A percentile compares a stretch with the other conserved stretches of the same genome.
These are phyloP conservation scores for Drosophila pegasa DNA, from an alignment of 2,888 invertebrate genomes.

Conservation along the genomic window DNA sequence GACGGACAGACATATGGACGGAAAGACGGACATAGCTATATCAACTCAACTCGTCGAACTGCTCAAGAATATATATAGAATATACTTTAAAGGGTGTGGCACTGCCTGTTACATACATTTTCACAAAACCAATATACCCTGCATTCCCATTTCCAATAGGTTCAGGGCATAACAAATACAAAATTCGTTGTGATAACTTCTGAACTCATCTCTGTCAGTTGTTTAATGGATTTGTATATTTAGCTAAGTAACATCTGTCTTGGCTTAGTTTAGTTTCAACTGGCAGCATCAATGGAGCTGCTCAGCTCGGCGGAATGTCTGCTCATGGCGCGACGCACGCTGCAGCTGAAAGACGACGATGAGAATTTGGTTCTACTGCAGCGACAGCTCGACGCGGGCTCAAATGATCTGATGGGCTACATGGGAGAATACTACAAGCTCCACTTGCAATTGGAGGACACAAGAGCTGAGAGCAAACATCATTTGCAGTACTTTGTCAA, in stretches of 20 bases:
- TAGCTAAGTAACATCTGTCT: neutral
- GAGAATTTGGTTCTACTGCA: constrained; percentile 47
- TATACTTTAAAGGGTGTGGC: no score
- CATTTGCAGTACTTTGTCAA: constrained; percentile 76
- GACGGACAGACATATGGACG: no score
- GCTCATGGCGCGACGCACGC: constrained; percentile 62
- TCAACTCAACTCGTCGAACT: no score
- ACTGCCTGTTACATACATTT: no score
- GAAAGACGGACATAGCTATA: no score
- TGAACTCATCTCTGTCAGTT: neutral
- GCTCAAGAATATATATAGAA: no score
- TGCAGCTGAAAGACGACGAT: constrained; percentile 42
- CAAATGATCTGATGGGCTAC: constrained; percentile 76
- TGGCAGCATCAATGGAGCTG: constrained; percentile 40
- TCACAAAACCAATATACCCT: no score
- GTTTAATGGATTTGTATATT: neutral
- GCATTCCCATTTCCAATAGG: no score
- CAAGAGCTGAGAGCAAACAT: neutral
- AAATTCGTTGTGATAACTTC: no score
- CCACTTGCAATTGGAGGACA: constrained; percentile 37
- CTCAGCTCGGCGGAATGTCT: constrained; percentile 65
- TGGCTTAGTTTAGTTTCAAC: constrained; percentile 19
- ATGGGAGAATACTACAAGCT: constrained; percentile 83
- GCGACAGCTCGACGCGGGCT: constrained; percentile 55
- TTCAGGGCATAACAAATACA: no score